phyloP scores from a whole-genome alignment of 2,888 invertebrate species.

The Mantis religiosa region DNA sequence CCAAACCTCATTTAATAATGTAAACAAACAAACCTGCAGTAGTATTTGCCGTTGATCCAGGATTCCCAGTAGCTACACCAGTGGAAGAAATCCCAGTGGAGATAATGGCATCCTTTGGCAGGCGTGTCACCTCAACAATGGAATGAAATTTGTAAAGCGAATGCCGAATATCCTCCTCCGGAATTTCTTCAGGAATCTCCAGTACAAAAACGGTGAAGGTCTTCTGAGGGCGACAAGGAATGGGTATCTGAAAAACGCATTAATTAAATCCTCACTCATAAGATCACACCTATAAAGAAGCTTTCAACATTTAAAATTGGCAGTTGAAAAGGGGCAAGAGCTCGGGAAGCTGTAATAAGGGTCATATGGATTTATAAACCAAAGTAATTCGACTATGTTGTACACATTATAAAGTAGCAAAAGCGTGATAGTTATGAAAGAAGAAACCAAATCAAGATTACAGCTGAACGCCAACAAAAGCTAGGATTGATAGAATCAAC shows the following conservation, averaged over 20 bases:
- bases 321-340: no score
- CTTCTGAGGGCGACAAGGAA: conserved; percentile 81
- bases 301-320: no score
- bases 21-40: not conserved
- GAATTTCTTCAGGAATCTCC: conserved; percentile 79
- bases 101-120: conserved; percentile 43
- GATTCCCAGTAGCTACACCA: not conserved
- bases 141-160: conserved; percentile 59
- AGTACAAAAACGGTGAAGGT: conserved; percentile 80
- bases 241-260: conserved; percentile 56
- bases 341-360: no score
- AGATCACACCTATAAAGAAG: no score
- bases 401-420: no score
- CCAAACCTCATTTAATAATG: not conserved
- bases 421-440: no score
- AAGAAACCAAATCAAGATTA: no score
- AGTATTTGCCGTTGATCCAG: not conserved
- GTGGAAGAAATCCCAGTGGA: not conserved
- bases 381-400: no score
- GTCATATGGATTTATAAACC: no score
- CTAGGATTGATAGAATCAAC: no score
- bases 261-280: no score
- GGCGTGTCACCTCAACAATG: conserved; percentile 73
- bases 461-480: no score
- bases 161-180: conserved; percentile 78